A percentile compares a stretch with the other conserved stretches of the same genome.
These are phyloP conservation scores for Aleiodes alternator DNA, from an alignment of 2,888 invertebrate genomes.

Conservation along the genomic window DNA sequence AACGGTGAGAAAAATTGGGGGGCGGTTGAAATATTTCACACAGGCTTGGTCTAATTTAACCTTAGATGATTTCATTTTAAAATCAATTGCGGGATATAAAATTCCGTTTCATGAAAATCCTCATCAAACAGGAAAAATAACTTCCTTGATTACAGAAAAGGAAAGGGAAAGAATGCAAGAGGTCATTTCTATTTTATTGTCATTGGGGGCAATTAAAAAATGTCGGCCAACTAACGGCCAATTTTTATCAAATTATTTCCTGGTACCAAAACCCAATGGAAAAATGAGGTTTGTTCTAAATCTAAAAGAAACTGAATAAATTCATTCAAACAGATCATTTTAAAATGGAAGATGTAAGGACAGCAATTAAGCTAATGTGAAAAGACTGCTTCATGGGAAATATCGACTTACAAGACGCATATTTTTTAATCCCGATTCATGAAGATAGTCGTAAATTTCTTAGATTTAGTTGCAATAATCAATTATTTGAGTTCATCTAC, in stretches of 20 bases:
- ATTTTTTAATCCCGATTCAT: constrained; percentile 41
- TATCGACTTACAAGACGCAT: constrained; percentile 42
- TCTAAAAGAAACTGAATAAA: constrained; percentile 51
- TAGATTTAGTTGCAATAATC: constrained; percentile 32
- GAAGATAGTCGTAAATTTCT: constrained; percentile 40
- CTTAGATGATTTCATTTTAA: constrained; percentile 33
- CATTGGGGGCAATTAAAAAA: constrained; percentile 32
- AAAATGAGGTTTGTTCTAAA: constrained; percentile 50
- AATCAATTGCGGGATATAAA: constrained; percentile 29
- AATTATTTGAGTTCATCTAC: constrained; percentile 40
- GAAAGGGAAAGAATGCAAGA: neutral
- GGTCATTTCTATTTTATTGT: constrained; percentile 31
- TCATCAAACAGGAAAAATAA: constrained; percentile 17
- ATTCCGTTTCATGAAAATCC: constrained; percentile 31
- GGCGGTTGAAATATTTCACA: neutral
- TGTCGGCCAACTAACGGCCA: constrained; percentile 21
- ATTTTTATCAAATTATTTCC: constrained; percentile 45
- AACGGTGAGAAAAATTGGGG: neutral
- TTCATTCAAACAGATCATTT: constrained; percentile 50
- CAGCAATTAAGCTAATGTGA: constrained; percentile 46
- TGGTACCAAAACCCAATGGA: constrained; percentile 48
- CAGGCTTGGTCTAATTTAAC: constrained; percentile 19
- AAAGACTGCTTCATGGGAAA: constrained; percentile 39
- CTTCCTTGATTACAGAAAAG: constrained; percentile 5
- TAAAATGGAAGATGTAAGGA: constrained; percentile 54